Conservation (phyloP, 2,797 vertebrate genomes). For the Garrulus glandarius region DNA sequence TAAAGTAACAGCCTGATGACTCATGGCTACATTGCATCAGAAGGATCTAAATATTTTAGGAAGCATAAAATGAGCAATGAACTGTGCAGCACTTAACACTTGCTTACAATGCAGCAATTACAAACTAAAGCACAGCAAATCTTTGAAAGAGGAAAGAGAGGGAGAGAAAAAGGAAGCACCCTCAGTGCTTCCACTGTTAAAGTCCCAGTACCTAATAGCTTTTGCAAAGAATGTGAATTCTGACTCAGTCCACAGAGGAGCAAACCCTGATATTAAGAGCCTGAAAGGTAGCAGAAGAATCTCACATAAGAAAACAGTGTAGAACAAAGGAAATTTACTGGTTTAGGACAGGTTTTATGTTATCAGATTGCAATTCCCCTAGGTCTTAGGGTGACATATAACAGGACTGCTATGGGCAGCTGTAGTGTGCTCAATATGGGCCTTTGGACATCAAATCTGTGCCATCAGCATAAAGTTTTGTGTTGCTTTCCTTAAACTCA, state of each 20-base stretch:
- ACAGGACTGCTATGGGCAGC: background rate
- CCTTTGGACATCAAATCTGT: background rate
- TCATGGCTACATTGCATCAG: background rate
- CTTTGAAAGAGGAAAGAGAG: background rate
- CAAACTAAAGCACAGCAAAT: background rate
- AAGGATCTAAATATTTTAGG: slow-evolving; percentile 61
- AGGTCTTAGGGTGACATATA: rapidly evolving
- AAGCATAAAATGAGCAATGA: slow-evolving; percentile 49
- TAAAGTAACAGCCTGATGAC: slow-evolving; percentile 46
- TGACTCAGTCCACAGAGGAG: background rate
- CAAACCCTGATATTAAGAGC: background rate
- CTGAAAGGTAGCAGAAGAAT: background rate
- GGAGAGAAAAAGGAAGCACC: background rate
- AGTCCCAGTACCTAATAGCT: rapidly evolving
- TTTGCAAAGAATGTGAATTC: background rate
- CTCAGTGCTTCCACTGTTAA: background rate
- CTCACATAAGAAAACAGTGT: background rate
- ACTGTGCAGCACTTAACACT: slow-evolving; percentile 19
- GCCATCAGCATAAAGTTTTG: background rate
- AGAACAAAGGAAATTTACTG: background rate
- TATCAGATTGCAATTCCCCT: background rate
- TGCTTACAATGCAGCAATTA: slow-evolving; percentile 17
- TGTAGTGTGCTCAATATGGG: background rate
- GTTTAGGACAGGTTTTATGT: background rate
- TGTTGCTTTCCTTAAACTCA: background rate